Evolutionary conservation across 2,113 vertebrate genomes (phyloP).

Genomic region (Ovis aries): ARS-UI_Ramb_v3.0 NC_056060.1:47140501-47141000

Average conservation of each 20-base stretch:
- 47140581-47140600: background rate
- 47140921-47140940: background rate
- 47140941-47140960: background rate
- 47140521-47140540: background rate
- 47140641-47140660: background rate
- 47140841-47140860: background rate
- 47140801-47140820: background rate
- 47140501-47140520: background rate
- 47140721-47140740: background rate
- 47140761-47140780: background rate
- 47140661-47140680: background rate
- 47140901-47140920: background rate
- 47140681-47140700: background rate
- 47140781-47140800: background rate
- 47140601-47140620: background rate
- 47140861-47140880: background rate
- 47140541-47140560: background rate
- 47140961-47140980: background rate
- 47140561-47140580: background rate
- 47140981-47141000: background rate
- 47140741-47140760: background rate
- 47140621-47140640: background rate
- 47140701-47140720: background rate
- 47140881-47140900: background rate
- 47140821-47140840: background rate